Base-by-base conservation (phyloP, 1,140 invertebrate species). In the Tyrophagus putrescentiae region DNA sequence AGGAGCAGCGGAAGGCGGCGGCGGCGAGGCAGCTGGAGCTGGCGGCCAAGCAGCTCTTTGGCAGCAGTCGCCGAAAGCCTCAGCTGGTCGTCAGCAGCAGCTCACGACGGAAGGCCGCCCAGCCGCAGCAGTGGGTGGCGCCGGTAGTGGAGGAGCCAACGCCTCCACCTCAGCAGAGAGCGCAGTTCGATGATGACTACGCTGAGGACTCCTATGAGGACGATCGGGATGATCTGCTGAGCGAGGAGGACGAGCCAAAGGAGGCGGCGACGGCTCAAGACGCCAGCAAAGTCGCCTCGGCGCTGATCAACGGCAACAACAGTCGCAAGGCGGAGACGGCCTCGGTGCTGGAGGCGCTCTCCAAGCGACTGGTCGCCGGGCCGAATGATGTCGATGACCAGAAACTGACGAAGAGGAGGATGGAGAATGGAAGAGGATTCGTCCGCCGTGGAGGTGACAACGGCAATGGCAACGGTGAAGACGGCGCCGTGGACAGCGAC, bases 91-190 rank as follows among this genome's bases (percentile, higher is more conserved):
- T 59, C n/a, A 62, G 56, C 45, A 71, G 54, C 69, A 76, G 70
- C 67, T 75, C 73, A 48, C 72, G 91, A 60, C 77, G 92, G 60
- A 97, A 96, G 75, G 86, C 91, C 0, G 88, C 88, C 0, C 88
- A 89, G 29, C 93, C 93, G 0, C 52, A 54, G 39, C 90, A 96
- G 73, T 94, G 92, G 87, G 89, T 96, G 0, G 93, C 93, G 71
- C 91, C 88, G 2, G 87, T 90, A 54, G 85, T 86, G 80, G 84
- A 89, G 69, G 82, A 87, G 64, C 68, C 67, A 23, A n/a, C n/a
- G n/a, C n/a, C n/a, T n/a, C n/a, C n/a, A n/a, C n/a, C n/a, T n/a
- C n/a, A n/a, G n/a, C n/a, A n/a, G n/a, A n/a, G n/a, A n/a, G 62
- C 65, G 39, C 70, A 70, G 7, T 65, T 54, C 48, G 64, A 66